phyloP scores from a whole-genome alignment of 1,140 invertebrate species.

The Zaprionus lachaisei region DNA sequence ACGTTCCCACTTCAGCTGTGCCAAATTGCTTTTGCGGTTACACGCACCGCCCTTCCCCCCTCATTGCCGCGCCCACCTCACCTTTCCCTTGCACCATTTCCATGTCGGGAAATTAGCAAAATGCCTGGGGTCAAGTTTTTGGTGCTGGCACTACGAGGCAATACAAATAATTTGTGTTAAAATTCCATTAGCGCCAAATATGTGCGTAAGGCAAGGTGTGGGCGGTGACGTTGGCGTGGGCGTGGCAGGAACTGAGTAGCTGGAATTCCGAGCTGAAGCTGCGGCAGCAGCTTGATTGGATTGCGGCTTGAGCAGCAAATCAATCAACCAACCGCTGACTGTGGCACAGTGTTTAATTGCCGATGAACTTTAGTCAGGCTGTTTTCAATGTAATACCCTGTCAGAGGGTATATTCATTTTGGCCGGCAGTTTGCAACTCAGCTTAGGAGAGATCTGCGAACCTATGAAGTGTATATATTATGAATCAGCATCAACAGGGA shows the following conservation, averaged over 20 bases:
- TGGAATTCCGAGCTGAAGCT: constrained; percentile 5
- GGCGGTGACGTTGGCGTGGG: constrained; percentile 8
- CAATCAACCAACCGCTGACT: neutral
- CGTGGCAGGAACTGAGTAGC: neutral
- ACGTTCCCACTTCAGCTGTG: neutral
- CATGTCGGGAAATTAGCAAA: constrained; percentile 13
- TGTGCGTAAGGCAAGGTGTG: neutral
- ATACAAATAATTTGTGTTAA: constrained; percentile 75
- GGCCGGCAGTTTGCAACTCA: no score
- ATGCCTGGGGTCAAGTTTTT: constrained; percentile 41
- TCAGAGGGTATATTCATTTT: neutral
- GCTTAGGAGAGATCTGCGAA: no score
- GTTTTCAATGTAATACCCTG: no score
- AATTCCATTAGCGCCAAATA: constrained; percentile 70
- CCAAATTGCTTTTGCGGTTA: constrained; percentile 49
- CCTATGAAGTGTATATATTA: no score
- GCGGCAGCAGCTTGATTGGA: neutral
- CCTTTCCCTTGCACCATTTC: neutral
- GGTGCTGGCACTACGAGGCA: constrained; percentile 54
- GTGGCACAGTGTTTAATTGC: neutral
- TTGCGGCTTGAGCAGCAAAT: neutral
- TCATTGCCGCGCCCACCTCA: neutral
- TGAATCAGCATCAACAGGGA: no score
- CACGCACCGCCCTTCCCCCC: neutral
- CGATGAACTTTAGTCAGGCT: neutral